phyloP scores from a whole-genome alignment of 2,888 invertebrate species.

The Amiota mariae region DNA sequence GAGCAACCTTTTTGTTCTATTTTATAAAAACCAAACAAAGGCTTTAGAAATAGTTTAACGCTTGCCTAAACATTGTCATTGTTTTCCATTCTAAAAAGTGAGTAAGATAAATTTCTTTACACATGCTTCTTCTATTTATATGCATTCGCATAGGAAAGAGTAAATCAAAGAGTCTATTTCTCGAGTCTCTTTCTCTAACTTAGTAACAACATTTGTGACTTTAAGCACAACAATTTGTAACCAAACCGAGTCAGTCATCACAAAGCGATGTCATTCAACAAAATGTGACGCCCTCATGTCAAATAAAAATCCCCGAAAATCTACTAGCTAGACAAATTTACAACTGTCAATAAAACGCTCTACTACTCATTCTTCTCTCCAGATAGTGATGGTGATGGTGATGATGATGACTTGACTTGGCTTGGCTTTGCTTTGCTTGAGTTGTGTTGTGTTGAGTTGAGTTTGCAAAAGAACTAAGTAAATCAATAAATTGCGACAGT shows the following conservation, averaged over 20 bases:
- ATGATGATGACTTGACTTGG: too few species aligned
- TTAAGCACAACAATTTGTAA: too few species aligned
- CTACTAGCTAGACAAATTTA: constrained; percentile 43
- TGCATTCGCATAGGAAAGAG: too few species aligned
- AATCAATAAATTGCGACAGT: constrained; percentile 17
- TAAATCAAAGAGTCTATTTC: background rate
- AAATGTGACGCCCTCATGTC: constrained; percentile 32
- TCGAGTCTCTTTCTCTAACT: constrained; percentile 4
- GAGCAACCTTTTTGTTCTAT: too few species aligned
- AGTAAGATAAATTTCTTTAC: too few species aligned
- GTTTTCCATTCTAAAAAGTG: too few species aligned
- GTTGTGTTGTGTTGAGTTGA: too few species aligned
- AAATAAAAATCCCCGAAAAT: constrained; percentile 50
- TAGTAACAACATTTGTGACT: background rate
- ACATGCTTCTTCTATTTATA: too few species aligned
- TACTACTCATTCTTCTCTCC: too few species aligned
- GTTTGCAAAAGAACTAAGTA: constrained; percentile 27
- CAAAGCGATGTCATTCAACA: background rate
- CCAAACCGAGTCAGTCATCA: background rate
- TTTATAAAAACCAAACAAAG: background rate
- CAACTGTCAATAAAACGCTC: constrained; percentile 48
- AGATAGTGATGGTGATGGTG: too few species aligned
- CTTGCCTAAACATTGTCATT: constrained; percentile 10
- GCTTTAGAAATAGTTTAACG: constrained; percentile 17
- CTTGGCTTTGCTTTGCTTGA: too few species aligned